Percentiles rank a stretch among this genome's conserved stretches.
Evolutionary conservation across 2,113 vertebrate species (phyloP).

Genomic region (Neotoma lepida): DNA sequence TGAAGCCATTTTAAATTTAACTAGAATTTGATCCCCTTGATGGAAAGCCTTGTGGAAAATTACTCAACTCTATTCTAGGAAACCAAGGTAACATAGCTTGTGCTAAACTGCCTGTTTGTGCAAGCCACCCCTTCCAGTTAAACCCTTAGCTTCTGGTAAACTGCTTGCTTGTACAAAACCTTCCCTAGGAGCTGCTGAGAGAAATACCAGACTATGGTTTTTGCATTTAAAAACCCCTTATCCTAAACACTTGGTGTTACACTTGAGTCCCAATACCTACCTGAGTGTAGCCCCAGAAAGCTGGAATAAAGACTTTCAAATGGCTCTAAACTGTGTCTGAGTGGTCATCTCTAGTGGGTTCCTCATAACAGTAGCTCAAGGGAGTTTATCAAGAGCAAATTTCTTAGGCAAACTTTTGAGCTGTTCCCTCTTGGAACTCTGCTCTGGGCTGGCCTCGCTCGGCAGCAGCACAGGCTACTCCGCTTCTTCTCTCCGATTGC

Average conservation of each 20-base stretch:
- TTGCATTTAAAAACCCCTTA: background rate
- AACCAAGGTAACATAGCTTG: background rate
- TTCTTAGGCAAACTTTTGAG: background rate
- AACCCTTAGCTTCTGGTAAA: no score
- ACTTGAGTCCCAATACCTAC: background rate
- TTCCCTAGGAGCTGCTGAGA: background rate
- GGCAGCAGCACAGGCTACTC: accelerated
- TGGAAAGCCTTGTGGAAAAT: background rate
- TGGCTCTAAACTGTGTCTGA: background rate
- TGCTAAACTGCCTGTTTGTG: background rate
- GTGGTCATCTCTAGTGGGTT: background rate
- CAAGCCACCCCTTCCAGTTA: no score
- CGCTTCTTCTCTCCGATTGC: background rate
- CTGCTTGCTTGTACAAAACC: background rate
- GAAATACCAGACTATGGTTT: background rate
- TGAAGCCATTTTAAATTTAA: background rate
- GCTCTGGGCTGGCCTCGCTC: background rate
- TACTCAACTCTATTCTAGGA: background rate
- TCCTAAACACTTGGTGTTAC: background rate
- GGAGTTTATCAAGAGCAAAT: background rate
- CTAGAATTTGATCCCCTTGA: background rate
- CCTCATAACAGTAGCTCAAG: background rate
- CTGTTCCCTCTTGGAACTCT: background rate
- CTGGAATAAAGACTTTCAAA: background rate
- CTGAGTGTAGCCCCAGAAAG: background rate